Evolutionary conservation across 2,888 invertebrate genomes (phyloP), one percentile per base, ranked within the genome.

Genomic region (Dasysyrphus albostriatus): DNA sequence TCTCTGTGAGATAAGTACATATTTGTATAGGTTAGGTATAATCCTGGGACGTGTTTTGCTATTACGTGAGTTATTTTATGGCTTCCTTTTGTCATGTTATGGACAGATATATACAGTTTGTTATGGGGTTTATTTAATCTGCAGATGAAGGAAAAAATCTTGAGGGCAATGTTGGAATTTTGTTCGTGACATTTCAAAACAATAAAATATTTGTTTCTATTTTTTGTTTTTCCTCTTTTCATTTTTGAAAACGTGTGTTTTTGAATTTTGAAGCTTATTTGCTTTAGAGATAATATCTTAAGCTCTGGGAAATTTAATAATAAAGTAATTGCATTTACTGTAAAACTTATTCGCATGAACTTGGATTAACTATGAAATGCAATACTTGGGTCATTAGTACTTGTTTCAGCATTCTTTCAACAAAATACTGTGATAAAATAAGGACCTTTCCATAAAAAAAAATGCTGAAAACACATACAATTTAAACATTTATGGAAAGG

Each of bases 1-100:
- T 29, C 2, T 12, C 2, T 37, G 8, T 34, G 59, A 42, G 61
- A 61, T 61, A 61, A 61, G 61, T 61, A 24, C 24, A 24, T 24
- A 24, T 61, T 39, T 59, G 37, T 59, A 58, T 59, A 59, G 37
- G 39, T 39, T 59, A 19, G 16, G n/a, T 34, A 51, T 34, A 67
- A 67, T 67, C 49, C 67, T 67, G 51, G 51, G 49, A 67, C 49
- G 67, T 67, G 51, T 67, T 51, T 49, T 67, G 67, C n/a, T 49
- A 4, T 32, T 65, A 51, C 12, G 67, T 67, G 67, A 51, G 67
- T 37, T 51, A 51, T 67, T 51, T 67, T 67, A 67, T 67, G 67
- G 67, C 67, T 67, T 67, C 67, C 67, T 67, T 67, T 51, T 67
- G 67, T 51, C 51, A 51, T 49, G 1, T 37, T 12, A 37, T 12